Percentiles rank a stretch among this genome's conserved stretches.
Evolutionary conservation across 1,140 invertebrate species (phyloP).

Genomic region (Coelopa frigida): DNA sequence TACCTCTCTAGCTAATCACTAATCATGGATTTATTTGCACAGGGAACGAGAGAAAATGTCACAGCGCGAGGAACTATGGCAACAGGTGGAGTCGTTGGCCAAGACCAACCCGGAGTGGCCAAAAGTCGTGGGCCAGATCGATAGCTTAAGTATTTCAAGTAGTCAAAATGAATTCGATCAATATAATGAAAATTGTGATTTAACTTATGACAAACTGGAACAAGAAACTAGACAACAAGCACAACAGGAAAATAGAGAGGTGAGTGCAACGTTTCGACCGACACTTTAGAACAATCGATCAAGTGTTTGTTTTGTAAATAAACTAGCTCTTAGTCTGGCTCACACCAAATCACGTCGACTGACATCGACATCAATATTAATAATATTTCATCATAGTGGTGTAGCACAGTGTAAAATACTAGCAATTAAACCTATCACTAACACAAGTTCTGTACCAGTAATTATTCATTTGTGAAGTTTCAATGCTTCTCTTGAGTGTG

Average conservation of each 20-base stretch:
- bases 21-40: slow-evolving; percentile 21
- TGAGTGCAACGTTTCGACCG: slow-evolving; percentile 28
- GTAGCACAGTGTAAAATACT: too few relatives aligned
- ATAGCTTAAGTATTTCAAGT: slow-evolving; percentile 33
- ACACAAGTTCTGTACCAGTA: too few relatives aligned
- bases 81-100: slow-evolving; percentile 67
- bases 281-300: too few relatives aligned
- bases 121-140: slow-evolving; percentile 30
- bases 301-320: too few relatives aligned
- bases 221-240: slow-evolving; percentile 56
- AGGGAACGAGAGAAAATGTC: slow-evolving; percentile 71
- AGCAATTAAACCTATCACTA: too few relatives aligned
- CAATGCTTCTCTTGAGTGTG: too few relatives aligned
- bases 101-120: slow-evolving; percentile 42
- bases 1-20: too few relatives aligned
- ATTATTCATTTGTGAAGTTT: too few relatives aligned
- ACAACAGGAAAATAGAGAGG: slow-evolving; percentile 55
- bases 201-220: slow-evolving; percentile 71
- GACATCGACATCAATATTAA: too few relatives aligned
- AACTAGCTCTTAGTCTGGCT: too few relatives aligned
- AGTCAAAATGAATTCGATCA: slow-evolving; percentile 45
- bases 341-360: too few relatives aligned
- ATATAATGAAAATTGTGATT: slow-evolving; percentile 58
- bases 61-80: slow-evolving; percentile 77
- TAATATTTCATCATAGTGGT: too few relatives aligned